Conservation (phyloP, 2,888 invertebrate species). For the Lamproptera curius region DNA sequence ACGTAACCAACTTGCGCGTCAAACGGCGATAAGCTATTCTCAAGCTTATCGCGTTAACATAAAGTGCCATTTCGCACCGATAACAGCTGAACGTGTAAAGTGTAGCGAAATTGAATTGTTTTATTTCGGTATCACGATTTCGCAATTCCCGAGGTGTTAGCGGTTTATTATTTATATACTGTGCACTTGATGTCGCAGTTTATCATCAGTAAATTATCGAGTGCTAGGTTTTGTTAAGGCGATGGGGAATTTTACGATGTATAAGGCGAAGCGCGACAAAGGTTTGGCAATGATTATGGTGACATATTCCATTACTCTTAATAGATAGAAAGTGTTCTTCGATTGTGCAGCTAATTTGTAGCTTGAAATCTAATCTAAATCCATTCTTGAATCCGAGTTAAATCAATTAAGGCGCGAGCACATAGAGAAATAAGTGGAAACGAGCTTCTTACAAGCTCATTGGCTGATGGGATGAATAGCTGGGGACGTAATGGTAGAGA, state of each 20-base stretch:
- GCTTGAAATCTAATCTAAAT: no score
- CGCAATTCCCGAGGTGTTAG: slow-evolving; percentile 22
- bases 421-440: no score
- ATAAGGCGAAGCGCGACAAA: slow-evolving; percentile 37
- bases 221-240: slow-evolving; percentile 1
- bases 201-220: slow-evolving; percentile 8
- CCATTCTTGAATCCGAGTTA: no score
- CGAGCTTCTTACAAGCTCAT: no score
- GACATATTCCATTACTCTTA: no score
- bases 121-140: slow-evolving; percentile 22
- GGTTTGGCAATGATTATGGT: no score
- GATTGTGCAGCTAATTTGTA: no score
- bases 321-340: no score
- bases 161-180: slow-evolving; percentile 21
- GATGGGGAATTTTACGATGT: slow-evolving; percentile 41
- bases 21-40: not conserved
- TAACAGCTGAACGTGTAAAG: slow-evolving; percentile 16
- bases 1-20: slow-evolving; percentile 6
- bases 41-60: not conserved
- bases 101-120: slow-evolving; percentile 23
- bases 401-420: no score
- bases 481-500: no score
- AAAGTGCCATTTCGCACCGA: not conserved
- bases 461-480: no score
- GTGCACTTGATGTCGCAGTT: slow-evolving; percentile 4